Evolutionary conservation across 1,140 invertebrate genomes (phyloP).

Genomic region (Rhizoglyphus robini): DNA sequence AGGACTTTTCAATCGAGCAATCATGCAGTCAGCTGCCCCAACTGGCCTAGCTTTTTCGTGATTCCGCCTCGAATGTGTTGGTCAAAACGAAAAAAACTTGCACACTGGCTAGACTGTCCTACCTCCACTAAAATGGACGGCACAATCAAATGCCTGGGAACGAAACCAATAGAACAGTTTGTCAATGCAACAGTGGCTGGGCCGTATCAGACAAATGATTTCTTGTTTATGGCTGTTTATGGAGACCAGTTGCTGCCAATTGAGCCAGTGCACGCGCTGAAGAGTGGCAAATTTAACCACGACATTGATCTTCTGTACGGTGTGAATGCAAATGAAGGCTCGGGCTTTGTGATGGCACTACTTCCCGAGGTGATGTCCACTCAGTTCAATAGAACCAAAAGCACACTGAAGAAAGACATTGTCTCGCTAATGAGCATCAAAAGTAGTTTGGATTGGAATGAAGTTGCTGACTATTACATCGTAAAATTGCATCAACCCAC

Average conservation of each 20-base stretch:
- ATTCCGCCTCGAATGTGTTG: neutral
- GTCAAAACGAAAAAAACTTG: neutral
- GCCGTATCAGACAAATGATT: neutral
- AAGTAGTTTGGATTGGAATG: no score
- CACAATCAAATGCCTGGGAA: neutral
- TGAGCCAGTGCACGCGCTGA: neutral
- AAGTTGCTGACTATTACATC: no score
- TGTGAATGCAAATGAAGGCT: neutral
- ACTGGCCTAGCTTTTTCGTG: neutral
- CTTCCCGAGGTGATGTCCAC: neutral
- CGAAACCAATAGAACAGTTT: neutral
- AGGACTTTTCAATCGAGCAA: slow-evolving; percentile 8
- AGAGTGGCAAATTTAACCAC: neutral
- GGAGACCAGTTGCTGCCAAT: neutral
- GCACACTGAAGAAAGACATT: no score
- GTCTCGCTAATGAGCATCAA: no score
- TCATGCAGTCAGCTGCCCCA: neutral
- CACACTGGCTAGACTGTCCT: neutral
- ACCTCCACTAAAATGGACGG: neutral
- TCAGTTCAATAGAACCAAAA: no score
- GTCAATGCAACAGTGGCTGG: neutral
- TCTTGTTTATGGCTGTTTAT: neutral
- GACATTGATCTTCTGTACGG: slow-evolving; percentile 12
- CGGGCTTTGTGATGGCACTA: neutral
- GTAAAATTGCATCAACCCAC: no score